These are phyloP conservation scores for Heterodera carotae DNA, from an alignment of 1,140 invertebrate species.

Conservation along the genomic window DNA sequence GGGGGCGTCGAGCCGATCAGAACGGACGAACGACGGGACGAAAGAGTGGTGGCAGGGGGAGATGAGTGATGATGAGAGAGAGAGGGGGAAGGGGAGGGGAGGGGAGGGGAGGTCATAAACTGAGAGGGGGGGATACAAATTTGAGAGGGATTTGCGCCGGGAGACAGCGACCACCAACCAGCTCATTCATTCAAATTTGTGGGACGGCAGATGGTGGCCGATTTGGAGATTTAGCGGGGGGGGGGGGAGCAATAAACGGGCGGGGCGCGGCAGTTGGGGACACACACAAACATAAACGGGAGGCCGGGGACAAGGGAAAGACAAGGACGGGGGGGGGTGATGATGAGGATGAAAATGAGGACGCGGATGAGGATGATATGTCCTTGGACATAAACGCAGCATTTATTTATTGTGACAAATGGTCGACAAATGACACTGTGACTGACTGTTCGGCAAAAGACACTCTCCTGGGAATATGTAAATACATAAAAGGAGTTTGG, in stretches of 20 bases:
- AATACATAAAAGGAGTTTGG: no score
- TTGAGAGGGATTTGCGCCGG: slow-evolving; percentile 7
- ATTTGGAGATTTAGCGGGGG: background rate
- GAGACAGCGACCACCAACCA: background rate
- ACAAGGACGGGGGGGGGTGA: background rate
- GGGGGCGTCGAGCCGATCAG: slow-evolving; percentile 8
- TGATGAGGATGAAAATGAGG: background rate
- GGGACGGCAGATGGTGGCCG: slow-evolving; percentile 13
- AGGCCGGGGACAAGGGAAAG: background rate
- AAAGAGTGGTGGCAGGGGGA: background rate
- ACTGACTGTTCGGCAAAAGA: slow-evolving; percentile 7
- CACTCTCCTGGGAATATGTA: slow-evolving; percentile 17
- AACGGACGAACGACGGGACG: background rate
- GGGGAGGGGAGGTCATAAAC: slow-evolving; percentile 14
- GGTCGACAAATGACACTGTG: no score
- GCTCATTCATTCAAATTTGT: slow-evolving; percentile 5
- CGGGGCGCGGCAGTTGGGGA: background rate
- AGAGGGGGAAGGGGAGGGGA: background rate
- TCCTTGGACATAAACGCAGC: background rate
- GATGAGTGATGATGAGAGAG: background rate
- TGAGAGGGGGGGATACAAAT: slow-evolving; percentile 5
- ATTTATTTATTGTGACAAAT: background rate
- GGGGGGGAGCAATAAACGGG: background rate
- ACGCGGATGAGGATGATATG: background rate
- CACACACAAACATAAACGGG: slow-evolving; percentile 17